phyloP scores from a whole-genome alignment of 2,888 invertebrate species.

The Philereme transversata region DNA sequence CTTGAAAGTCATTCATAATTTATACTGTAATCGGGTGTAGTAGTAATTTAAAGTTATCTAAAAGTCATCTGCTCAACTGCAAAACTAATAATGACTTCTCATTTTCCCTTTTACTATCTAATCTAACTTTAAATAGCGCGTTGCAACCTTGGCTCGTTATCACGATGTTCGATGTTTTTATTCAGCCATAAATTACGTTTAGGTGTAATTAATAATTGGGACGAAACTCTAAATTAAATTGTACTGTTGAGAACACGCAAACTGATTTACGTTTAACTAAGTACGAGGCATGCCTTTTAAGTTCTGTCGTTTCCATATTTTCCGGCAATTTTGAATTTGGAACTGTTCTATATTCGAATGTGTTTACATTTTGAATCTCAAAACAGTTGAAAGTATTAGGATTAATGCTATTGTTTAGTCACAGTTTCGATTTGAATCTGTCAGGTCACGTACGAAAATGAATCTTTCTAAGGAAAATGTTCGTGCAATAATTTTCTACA shows the following conservation, averaged over 20 bases:
- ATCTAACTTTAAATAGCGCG: constrained; percentile 18
- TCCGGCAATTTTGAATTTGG: too few species aligned
- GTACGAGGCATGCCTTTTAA: too few species aligned
- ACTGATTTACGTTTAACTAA: neutral
- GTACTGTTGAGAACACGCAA: constrained; percentile 29
- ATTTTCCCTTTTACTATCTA: constrained; percentile 16
- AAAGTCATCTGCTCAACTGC: constrained; percentile 20
- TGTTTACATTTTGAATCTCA: too few species aligned
- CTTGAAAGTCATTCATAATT: constrained; percentile 42
- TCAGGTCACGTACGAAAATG: too few species aligned
- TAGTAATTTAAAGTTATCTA: constrained; percentile 40
- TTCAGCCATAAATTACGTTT: constrained; percentile 31
- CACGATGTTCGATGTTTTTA: constrained; percentile 38
- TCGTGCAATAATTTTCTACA: too few species aligned
- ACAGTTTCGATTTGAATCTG: too few species aligned
- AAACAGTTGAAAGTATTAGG: too few species aligned
- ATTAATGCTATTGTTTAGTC: too few species aligned
- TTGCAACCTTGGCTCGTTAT: constrained; percentile 35
- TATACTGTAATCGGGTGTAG: constrained; percentile 45
- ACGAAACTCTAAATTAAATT: constrained; percentile 33
- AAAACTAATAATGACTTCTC: constrained; percentile 25
- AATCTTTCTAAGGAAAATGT: too few species aligned
- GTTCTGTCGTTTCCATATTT: too few species aligned
- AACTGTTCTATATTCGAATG: too few species aligned
- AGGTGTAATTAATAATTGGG: constrained; percentile 33